Evolutionary conservation across 2,888 invertebrate species (phyloP), one percentile per base, ranked within the genome.

Genomic region (Drosophila fulvimacula): DNA sequence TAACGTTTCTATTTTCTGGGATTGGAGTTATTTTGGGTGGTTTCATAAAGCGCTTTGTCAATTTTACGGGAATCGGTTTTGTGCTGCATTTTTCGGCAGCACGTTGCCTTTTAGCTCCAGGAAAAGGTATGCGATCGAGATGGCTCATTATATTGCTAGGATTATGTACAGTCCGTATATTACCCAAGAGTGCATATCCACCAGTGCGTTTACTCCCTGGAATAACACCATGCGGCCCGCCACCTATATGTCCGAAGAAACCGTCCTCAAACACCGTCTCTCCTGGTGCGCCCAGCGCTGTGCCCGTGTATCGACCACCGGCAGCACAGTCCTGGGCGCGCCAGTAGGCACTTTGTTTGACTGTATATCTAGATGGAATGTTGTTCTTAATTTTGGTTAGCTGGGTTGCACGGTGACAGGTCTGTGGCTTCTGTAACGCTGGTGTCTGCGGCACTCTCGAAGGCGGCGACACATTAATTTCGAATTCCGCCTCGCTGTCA

Each of bases 391-490:
- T 6, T 3, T 17, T 3, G 19, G 30, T 36, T 15, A 9, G 3
- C 79, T 95, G 95, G 0, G 95, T 95, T 63, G 94, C 94, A 2
- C 93, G 94, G 73, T 95, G 94, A 7, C 6, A 11, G 11, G 38
- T 10, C 2, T 10, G 42, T 11, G 4, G 59, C 4, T 24, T 19
- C n/a, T 7, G 19, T 4, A 1, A 5, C 0, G 13, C 1, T 7
- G 32, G 19, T 1, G 36, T 21, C n/a, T 19, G 30, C 2, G 19
- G 2, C 5, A 11, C 11, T 4, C 11, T 95, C 42, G 95, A 95
- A 0, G 95, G 95, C 0, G 95, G 95, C 0, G 95, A 95, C 55
- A 95, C 95, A 75, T 95, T 95, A 30, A 95, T 94, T 80, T 95
- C 95, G 91, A 95, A 94, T 59, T 95, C 95, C 15, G 94, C 94